A percentile compares a stretch with the other conserved stretches of the same genome.
Evolutionary conservation across 1,140 invertebrate species (phyloP).

Genomic region (Scylla paramamosain): DNA sequence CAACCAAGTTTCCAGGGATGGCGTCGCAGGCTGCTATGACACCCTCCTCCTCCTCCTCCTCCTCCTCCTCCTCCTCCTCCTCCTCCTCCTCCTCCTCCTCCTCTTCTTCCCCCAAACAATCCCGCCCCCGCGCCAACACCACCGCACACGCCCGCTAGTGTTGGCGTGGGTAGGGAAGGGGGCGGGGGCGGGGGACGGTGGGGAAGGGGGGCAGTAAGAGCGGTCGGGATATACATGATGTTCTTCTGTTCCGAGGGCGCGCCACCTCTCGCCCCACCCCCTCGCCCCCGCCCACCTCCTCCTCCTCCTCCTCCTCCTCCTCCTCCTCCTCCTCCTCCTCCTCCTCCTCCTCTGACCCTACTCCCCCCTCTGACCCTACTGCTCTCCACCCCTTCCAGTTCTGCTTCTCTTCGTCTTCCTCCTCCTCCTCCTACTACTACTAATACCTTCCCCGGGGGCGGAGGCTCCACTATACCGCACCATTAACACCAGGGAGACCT

Average conservation of each 20-base stretch:
- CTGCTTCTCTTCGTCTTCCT: not conserved
- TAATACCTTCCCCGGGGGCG: not conserved
- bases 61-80: not conserved
- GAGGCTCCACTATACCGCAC: conserved; percentile 1
- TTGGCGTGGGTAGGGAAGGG: not conserved
- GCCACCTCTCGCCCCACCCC: not conserved
- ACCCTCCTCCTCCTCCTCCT: not conserved
- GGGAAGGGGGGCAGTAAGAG: not conserved
- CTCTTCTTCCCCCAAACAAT: not conserved
- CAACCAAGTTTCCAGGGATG: conserved; percentile 25
- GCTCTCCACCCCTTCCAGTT: too few relatives aligned
- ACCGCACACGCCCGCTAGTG: not conserved
- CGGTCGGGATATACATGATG: conserved; percentile 39
- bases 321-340: not conserved
- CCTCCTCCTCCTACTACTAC: not conserved
- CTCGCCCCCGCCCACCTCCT: not conserved
- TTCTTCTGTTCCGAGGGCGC: conserved; percentile 12
- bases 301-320: not conserved
- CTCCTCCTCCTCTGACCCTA: not conserved
- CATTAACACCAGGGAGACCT: not conserved
- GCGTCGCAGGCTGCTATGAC: conserved; percentile 27
- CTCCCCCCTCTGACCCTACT: too few relatives aligned
- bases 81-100: not conserved
- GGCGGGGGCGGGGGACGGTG: not conserved
- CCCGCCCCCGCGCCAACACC: not conserved